Conservation (phyloP, 2,797 vertebrate species). For the Diplodus sargus region DNA sequence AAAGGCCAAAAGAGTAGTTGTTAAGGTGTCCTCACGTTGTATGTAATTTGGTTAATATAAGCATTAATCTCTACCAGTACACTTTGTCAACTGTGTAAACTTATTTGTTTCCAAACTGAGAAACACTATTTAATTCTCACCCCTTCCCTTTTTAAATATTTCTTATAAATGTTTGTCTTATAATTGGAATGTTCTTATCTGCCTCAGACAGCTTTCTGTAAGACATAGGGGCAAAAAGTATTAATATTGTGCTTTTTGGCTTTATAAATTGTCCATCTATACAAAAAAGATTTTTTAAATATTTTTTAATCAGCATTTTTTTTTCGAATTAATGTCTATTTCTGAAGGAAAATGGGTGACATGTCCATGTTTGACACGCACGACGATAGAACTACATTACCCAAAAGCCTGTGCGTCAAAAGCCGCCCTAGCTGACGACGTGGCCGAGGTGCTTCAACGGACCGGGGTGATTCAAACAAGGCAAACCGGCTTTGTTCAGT, state of each 20-base stretch:
- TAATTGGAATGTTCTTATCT: background rate
- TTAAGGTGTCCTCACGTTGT: background rate
- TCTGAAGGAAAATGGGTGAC: background rate
- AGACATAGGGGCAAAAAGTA: background rate
- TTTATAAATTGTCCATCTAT: background rate
- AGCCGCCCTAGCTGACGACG: slow-evolving; percentile 70
- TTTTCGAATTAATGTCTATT: background rate
- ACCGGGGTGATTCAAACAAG: slow-evolving; percentile 85
- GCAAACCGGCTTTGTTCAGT: slow-evolving; percentile 41
- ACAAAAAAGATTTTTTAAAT: background rate
- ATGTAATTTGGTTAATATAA: too few species aligned
- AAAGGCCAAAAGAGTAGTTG: background rate
- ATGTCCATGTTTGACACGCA: background rate
- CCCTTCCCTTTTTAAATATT: too few species aligned
- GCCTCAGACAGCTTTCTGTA: too few species aligned
- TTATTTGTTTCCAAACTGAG: background rate
- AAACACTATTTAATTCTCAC: background rate
- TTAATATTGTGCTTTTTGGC: background rate
- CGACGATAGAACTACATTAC: slow-evolving; percentile 70
- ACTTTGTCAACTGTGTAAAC: background rate
- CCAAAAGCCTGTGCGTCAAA: slow-evolving; percentile 61
- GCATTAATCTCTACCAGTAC: background rate
- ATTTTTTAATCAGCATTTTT: too few species aligned
- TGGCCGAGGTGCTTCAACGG: slow-evolving; percentile 66
- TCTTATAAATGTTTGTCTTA: too few species aligned